Evolutionary conservation across 2,797 vertebrate genomes (phyloP).

Genomic region (Xyrichtys novacula): DNA sequence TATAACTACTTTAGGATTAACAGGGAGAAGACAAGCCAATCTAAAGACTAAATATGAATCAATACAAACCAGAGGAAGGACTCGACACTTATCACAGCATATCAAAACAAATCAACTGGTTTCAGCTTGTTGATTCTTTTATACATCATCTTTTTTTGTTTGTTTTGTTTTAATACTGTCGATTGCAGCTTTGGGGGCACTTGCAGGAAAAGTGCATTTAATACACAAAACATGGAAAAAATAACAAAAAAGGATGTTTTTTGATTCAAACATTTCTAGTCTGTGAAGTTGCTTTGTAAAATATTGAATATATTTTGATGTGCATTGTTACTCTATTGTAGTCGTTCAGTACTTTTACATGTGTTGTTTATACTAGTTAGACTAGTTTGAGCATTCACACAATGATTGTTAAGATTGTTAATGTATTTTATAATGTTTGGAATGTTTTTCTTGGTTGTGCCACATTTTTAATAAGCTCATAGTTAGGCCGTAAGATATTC

Average conservation of each 20-base stretch:
- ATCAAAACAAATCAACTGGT: slow-evolving; percentile 84
- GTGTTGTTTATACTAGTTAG: slow-evolving; percentile 90
- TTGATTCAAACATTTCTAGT: slow-evolving; percentile 81
- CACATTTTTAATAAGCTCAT: slow-evolving; percentile 60
- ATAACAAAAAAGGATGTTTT: slow-evolving; percentile 57
- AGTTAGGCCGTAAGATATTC: slow-evolving; percentile 35
- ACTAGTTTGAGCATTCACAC: slow-evolving; percentile 76
- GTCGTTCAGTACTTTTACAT: slow-evolving; percentile 80
- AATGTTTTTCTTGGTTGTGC: slow-evolving; percentile 69
- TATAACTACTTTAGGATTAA: slow-evolving; percentile 76
- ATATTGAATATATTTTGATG: slow-evolving; percentile 72
- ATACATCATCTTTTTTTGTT: slow-evolving; percentile 67
- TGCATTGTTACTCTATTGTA: slow-evolving; percentile 84
- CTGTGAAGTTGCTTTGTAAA: slow-evolving; percentile 88
- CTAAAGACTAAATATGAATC: slow-evolving; percentile 70
- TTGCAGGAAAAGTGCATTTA: slow-evolving; percentile 82
- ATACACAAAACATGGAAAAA: slow-evolving; percentile 52
- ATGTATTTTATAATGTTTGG: slow-evolving; percentile 77
- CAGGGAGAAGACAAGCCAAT: slow-evolving; percentile 85
- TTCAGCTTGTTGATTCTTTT: slow-evolving; percentile 87
- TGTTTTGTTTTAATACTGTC: slow-evolving; percentile 55
- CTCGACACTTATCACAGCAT: slow-evolving; percentile 81
- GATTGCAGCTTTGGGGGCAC: slow-evolving; percentile 74
- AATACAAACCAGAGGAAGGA: slow-evolving; percentile 73
- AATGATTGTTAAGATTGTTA: slow-evolving; percentile 66